A percentile compares a stretch with the other conserved stretches of the same genome.
Conservation (phyloP, 2,113 vertebrate genomes). For the Grallaria varia region DNA sequence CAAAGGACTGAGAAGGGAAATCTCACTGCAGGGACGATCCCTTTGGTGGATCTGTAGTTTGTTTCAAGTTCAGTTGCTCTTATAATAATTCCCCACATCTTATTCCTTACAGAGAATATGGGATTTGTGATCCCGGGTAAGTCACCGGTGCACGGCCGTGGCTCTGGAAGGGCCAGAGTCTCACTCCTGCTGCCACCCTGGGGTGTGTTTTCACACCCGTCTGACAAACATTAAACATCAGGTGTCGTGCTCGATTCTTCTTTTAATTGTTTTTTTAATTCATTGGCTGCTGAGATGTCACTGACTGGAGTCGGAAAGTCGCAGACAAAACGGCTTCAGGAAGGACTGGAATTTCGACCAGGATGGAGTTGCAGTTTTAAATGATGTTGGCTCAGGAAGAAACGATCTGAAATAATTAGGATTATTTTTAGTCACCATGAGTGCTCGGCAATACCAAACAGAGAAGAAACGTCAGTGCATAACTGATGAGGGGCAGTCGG, state of each 20-base stretch:
- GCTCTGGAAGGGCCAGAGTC: no score
- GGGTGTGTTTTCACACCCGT: background rate
- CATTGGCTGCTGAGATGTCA: background rate
- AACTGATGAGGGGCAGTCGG: background rate
- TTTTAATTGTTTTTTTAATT: background rate
- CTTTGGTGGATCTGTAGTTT: background rate
- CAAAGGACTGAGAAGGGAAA: background rate
- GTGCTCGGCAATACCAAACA: background rate
- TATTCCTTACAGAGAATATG: background rate
- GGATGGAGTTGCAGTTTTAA: background rate
- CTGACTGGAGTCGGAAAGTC: background rate
- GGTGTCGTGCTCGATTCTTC: no score
- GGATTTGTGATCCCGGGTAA: background rate
- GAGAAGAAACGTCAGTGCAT: background rate
- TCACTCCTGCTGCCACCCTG: background rate
- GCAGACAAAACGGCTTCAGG: background rate
- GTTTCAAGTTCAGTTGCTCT: background rate
- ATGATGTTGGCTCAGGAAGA: background rate
- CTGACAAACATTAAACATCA: background rate
- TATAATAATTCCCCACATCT: background rate
- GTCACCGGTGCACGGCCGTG: fast-evolving
- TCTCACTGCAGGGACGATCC: background rate
- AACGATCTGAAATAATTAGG: background rate
- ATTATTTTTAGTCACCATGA: background rate
- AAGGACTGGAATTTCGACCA: background rate